Base-by-base conservation (phyloP, 1,140 invertebrate genomes). In the Neomicropteryx cornuta region DNA sequence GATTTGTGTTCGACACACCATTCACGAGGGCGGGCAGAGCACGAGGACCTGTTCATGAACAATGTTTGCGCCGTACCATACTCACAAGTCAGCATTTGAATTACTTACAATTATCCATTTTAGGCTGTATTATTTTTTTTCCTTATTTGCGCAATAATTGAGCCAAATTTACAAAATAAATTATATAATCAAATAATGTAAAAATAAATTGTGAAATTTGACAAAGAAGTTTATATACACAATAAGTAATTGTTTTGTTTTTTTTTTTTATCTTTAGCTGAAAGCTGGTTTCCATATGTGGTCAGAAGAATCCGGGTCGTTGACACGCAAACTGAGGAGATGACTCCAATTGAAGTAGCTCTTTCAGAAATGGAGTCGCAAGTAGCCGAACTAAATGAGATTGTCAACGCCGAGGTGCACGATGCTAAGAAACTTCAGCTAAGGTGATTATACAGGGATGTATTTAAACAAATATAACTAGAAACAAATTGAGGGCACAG, bases 1-100 rank as follows among this genome's bases (percentile, higher is more conserved):
- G 75, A 31, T 95, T 95, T 52, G 87, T 93, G 77, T 94, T 84
- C 60, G 89, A 95, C 61, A 93, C 87, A 10, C 90, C 90, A 1
- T 95, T 94, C 56, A 93, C 89, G 1, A 76, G 82, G 52, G 81
- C 84, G 39, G 87, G 87, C 2, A 75, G 76, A 49, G 76, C 83
- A 1, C 71, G 80, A 21, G 88, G 86, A 2, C 78, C 73, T 45
- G 83, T 89, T 0, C 79, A 88, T 51, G 84, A 94, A 44, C 90
- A 94, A 60, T 83, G 83, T 73, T 87, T 93, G 56, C 64, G 87
- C 38, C 73, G 88, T 48, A 91, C 87, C 1, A 83, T 92, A 49
- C 70, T 93, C 2, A 86, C 78, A 41, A 83, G 84, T 87, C 60
- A 54, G 56, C 56, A 28, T 11, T 43, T 46, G 41, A 41, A 34